These are phyloP conservation scores for Pseudanteris insignis DNA, from an alignment of 2,888 invertebrate genomes.

Conservation along the genomic window DNA sequence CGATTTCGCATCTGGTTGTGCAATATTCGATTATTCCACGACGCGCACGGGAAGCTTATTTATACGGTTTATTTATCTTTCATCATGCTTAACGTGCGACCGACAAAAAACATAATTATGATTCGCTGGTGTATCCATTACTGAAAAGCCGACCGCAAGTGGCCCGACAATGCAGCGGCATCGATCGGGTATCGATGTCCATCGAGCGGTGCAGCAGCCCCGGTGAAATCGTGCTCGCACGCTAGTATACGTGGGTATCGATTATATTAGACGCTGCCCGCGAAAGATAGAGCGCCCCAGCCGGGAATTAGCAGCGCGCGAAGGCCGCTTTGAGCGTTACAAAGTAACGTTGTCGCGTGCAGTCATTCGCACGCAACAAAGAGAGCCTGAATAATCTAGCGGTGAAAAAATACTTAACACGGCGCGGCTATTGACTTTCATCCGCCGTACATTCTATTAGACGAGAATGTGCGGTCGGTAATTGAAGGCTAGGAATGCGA, in stretches of 20 bases:
- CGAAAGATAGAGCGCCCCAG: constrained; percentile 3
- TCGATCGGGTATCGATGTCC: constrained; percentile 37
- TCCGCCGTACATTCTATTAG: constrained; percentile 50
- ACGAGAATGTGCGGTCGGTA: constrained; percentile 48
- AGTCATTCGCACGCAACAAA: constrained; percentile 23
- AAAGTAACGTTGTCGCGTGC: constrained; percentile 24
- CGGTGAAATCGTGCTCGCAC: constrained; percentile 24
- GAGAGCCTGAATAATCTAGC: constrained; percentile 27
- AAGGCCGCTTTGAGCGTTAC: constrained; percentile 19
- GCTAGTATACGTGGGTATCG: constrained; percentile 12
- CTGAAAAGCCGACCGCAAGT: constrained; percentile 32
- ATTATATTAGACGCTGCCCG: constrained; percentile 21
- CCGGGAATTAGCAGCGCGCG: constrained; percentile 9
- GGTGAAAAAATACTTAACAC: constrained; percentile 47
- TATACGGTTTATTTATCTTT: constrained; percentile 36
- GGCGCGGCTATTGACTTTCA: constrained; percentile 42
- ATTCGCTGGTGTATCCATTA: constrained; percentile 36
- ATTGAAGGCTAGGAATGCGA: constrained; percentile 58
- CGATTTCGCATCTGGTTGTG: too few relatives aligned
- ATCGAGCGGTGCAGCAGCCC: constrained; percentile 16
- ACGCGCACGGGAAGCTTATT: constrained; percentile 12
- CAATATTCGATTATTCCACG: too few relatives aligned
- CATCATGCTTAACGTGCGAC: constrained; percentile 24
- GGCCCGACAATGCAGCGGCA: constrained; percentile 16
- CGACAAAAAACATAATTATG: constrained; percentile 38